Evolutionary conservation across 2,113 vertebrate species (phyloP).

Genomic region (Bolborhynchus lineola): DNA sequence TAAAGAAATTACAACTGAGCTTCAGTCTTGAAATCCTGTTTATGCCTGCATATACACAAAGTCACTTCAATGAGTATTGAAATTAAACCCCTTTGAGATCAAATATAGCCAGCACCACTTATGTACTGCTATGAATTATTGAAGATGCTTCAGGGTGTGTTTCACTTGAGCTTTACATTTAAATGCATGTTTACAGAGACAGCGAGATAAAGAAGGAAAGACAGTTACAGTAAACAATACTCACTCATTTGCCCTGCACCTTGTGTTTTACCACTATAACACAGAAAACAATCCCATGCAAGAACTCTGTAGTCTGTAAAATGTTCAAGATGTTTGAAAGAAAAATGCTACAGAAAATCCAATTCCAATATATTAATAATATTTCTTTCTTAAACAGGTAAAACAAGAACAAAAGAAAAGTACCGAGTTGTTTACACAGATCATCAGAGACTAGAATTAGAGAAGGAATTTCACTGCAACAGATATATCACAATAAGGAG

Average conservation of each 20-base stretch:
- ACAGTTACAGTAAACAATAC: not conserved
- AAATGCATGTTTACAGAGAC: not conserved
- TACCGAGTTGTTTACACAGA: slow-evolving; percentile 95
- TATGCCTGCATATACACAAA: not conserved
- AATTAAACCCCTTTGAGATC: not conserved
- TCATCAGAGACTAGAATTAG: slow-evolving; percentile 92
- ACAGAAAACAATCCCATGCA: not conserved
- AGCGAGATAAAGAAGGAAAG: not conserved
- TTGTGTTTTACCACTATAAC: not conserved
- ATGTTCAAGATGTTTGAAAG: not conserved
- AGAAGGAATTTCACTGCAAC: slow-evolving; percentile 97
- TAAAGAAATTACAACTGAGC: not conserved
- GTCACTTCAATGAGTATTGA: not conserved
- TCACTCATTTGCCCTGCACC: not conserved
- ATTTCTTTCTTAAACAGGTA: slow-evolving; percentile 77
- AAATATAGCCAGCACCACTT: not conserved
- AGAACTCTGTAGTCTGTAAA: not conserved
- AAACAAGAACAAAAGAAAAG: slow-evolving; percentile 97
- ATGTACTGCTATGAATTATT: not conserved
- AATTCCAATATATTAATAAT: not conserved
- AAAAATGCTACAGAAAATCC: not conserved
- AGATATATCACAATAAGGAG: slow-evolving; percentile 93
- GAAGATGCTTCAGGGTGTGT: not conserved
- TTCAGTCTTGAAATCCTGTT: not conserved
- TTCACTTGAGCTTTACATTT: not conserved